These are phyloP conservation scores for Lonchura striata DNA, from an alignment of 2,113 vertebrate genomes.

Conservation along the genomic window DNA sequence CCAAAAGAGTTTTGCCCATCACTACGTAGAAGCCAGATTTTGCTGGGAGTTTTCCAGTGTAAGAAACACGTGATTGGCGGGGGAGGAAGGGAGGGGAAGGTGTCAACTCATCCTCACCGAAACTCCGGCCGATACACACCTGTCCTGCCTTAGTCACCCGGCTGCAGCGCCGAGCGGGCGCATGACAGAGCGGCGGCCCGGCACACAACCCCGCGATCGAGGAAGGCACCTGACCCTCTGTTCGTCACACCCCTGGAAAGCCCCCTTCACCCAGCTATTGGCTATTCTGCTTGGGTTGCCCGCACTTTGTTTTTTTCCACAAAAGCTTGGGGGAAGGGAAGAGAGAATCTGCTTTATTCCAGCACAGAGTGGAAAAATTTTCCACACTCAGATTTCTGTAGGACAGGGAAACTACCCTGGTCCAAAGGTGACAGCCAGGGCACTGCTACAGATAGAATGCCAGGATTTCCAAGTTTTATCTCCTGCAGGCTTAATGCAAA, in stretches of 20 bases:
- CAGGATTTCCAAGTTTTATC: background rate
- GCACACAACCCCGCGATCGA: rapidly evolving
- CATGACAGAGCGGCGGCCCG: background rate
- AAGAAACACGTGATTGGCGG: background rate
- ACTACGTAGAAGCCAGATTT: background rate
- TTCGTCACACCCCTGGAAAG: background rate
- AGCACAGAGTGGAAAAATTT: slow-evolving; percentile 25
- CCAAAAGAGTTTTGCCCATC: background rate
- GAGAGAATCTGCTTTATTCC: background rate
- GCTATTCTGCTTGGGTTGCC: slow-evolving; percentile 11
- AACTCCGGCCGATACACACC: background rate
- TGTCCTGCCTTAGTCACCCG: background rate
- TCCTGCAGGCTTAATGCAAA: background rate
- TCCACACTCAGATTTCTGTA: background rate
- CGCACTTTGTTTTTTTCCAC: background rate
- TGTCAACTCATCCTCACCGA: background rate
- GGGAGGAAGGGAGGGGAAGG: background rate
- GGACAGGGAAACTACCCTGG: background rate
- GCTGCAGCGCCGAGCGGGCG: background rate
- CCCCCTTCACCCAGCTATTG: background rate
- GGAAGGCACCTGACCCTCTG: background rate
- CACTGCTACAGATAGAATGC: too few species aligned
- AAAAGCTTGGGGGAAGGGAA: slow-evolving; percentile 18
- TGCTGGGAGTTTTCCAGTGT: background rate
- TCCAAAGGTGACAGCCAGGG: background rate